Base-by-base conservation (phyloP, 2,113 vertebrate species). In the Buteo buteo region DNA sequence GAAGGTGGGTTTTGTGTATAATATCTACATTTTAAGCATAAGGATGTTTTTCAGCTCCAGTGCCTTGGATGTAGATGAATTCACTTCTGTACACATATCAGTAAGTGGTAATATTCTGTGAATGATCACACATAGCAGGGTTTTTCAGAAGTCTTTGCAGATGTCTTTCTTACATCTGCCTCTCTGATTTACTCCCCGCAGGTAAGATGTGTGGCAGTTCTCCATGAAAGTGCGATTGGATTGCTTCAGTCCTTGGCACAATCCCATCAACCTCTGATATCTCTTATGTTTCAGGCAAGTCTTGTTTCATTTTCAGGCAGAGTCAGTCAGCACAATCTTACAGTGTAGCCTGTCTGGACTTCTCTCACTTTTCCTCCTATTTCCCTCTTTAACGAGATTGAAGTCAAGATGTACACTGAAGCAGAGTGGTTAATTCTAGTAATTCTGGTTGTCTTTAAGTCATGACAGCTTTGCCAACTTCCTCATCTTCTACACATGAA, bases 231-330 rank as follows among this genome's bases (percentile, higher is more conserved):
- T 50, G 54, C 58, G 91, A 94, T 90, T 91, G 78, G 58, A 85
- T 96, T 90, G 94, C 84, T 88, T 91, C 89, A 82, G 78, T 80
- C 45, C 55, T 90, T 86, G 86, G 81, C 78, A 95, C 81, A 94
- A 65, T 70, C 78, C 49, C 94, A 90, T 69, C 61, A 79, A 6
- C 64, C 52, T 81, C 82, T 74, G 85, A 50, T 88, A 88, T 82
- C 89, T 94, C 70, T 69, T 19, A 16, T 9, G 16, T 86, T 92
- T 91, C 91, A 95, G 81, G 71, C 78, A 87, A 89, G 59, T 25
- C 40, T 88, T 79, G 42, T 85, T 95, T 85, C 65, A 31, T 45
- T 91, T 82, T 79, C 69, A 65, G 50, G 49, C 45, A 89, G 40
- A 85, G 44, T 91, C 77, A 85, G 45, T 85, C 62, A 91, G 81